Base-by-base conservation (phyloP, 2,888 invertebrate species). In the Tuta absoluta region DNA sequence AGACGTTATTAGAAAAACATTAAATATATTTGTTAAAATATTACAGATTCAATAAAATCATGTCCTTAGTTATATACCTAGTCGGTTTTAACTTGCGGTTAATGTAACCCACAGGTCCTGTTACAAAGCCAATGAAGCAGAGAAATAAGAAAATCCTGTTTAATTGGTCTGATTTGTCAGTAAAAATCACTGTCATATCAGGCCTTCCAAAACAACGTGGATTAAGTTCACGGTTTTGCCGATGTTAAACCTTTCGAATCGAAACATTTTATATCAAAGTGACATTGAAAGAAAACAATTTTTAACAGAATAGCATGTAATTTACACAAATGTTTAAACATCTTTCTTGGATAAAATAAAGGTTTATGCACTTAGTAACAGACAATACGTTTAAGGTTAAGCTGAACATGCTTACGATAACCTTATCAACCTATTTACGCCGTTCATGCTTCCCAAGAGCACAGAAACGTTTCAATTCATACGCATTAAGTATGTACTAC, bases 1-100 rank as follows among this genome's bases (percentile, higher is more conserved):
- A 70, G 62, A 59, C n/a, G n/a, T 1, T 64, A 66, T 73, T 75
- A 84, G 64, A 82, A 87, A 90, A 90, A 88, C 87, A 88, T 89
- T 86, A 88, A 88, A 89, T 90, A 89, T 91, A 89, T 91, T 89
- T 88, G 89, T 89, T 91, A 88, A 87, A 89, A 88, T 89, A 89
- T 89, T 89, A 90, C 87, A 87, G 88, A 89, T 88, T 89, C 88
- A 87, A 89, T 90, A 89, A 89, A 87, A 87, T 87, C 86, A 75
- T 81, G 76, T 79, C 80, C 77, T 81, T 76, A 81, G 71, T 76
- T 78, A 78, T 73, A 71, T 71, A 68, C 63, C 66, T 64, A 70
- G n/a, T 24, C 63, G 68, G 65, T 66, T 69, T 60, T 67, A 67
- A 71, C 71, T 67, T 61, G 61, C 66, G 70, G 71, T 74, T 75